Evolutionary conservation across 2,113 vertebrate species (phyloP).

Genomic region (Alectura lathami): DNA sequence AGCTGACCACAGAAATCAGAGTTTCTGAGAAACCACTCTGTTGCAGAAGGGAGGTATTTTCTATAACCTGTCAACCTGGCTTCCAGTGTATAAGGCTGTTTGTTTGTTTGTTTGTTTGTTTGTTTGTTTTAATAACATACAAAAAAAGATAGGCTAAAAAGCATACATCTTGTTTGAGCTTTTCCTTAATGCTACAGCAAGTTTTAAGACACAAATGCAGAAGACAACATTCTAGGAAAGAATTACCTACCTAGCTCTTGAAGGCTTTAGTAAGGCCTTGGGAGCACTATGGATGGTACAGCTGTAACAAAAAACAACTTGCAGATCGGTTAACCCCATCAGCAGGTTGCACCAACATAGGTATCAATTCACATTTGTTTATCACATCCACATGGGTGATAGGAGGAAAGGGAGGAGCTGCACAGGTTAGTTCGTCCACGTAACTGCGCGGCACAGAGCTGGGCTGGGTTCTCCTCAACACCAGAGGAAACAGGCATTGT

Average conservation of each 20-base stretch:
- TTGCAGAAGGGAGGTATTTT: not conserved
- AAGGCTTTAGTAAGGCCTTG: not conserved
- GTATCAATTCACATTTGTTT: conserved; percentile 14
- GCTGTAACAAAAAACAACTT: not conserved
- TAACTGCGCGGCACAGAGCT: rapidly evolving
- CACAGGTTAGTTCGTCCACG: too few species aligned
- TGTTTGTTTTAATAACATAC: not conserved
- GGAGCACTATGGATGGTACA: not conserved
- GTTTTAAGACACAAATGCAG: not conserved
- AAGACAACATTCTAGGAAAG: not conserved
- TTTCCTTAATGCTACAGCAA: not conserved
- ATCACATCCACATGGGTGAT: conserved; percentile 48
- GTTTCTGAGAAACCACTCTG: not conserved
- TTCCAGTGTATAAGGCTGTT: not conserved
- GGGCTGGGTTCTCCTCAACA: conserved; percentile 6
- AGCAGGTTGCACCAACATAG: not conserved
- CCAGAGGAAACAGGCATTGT: not conserved
- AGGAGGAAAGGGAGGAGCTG: conserved; percentile 14
- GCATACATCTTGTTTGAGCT: not conserved
- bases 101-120: too few species aligned
- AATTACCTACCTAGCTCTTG: not conserved
- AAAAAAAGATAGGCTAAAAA: not conserved
- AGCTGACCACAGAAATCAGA: not conserved
- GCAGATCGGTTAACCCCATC: not conserved
- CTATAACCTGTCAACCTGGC: not conserved